phyloP scores from a whole-genome alignment of 1,140 invertebrate genomes.

The Monochamus saltuarius region DNA sequence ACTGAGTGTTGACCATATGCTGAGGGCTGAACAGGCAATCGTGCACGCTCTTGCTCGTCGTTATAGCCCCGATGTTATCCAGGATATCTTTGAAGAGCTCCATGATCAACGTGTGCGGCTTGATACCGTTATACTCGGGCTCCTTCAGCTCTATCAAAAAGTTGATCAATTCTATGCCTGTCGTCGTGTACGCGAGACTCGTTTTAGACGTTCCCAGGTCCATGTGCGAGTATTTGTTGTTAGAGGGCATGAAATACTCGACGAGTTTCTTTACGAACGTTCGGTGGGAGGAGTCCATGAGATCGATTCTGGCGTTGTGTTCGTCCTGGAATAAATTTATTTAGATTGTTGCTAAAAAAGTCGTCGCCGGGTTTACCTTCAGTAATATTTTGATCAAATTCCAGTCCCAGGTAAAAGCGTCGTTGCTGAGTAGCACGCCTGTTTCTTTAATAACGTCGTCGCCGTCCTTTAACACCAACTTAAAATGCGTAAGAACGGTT shows the following conservation, averaged over 20 bases:
- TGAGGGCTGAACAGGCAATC: slow-evolving; percentile 88
- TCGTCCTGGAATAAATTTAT: slow-evolving; percentile 31
- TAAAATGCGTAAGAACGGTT: slow-evolving; percentile 28
- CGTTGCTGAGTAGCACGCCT: slow-evolving; percentile 70
- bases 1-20: slow-evolving; percentile 83
- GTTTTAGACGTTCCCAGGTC: slow-evolving; percentile 56
- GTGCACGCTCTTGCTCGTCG: slow-evolving; percentile 71
- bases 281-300: slow-evolving; percentile 74
- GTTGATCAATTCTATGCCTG: slow-evolving; percentile 76
- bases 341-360: background rate
- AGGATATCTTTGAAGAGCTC: slow-evolving; percentile 82
- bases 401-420: slow-evolving; percentile 81
- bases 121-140: slow-evolving; percentile 45
- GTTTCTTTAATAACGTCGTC: slow-evolving; percentile 74
- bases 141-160: slow-evolving; percentile 67
- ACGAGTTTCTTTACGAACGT: slow-evolving; percentile 81
- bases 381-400: slow-evolving; percentile 75
- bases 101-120: slow-evolving; percentile 56
- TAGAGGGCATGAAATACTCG: slow-evolving; percentile 84
- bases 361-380: slow-evolving; percentile 59
- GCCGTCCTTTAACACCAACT: slow-evolving; percentile 57
- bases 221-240: slow-evolving; percentile 80
- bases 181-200: slow-evolving; percentile 65
- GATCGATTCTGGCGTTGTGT: slow-evolving; percentile 51
- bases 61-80: slow-evolving; percentile 72